Evolutionary conservation across 2,113 vertebrate genomes (phyloP).

Genomic region (Sterrhoptilus dennistouni): DNA sequence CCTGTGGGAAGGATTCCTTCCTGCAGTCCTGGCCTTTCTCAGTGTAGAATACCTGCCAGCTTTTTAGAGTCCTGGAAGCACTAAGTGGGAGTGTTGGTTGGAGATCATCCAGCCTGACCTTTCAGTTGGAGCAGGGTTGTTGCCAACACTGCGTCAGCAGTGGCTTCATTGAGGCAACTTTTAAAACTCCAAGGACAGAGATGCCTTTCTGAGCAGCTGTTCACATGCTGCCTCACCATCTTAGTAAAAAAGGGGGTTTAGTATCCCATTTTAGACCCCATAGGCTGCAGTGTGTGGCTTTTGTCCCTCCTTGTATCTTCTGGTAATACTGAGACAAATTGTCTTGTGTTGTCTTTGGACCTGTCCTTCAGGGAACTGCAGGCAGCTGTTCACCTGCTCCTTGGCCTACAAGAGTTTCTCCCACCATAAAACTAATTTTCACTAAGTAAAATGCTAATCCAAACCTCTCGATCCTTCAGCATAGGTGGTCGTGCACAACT

Average conservation of each 20-base stretch:
- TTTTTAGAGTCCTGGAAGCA: neutral
- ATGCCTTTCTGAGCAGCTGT: neutral
- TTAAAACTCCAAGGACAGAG: neutral
- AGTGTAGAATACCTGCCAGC: neutral
- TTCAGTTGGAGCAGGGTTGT: neutral
- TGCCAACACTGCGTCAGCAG: neutral
- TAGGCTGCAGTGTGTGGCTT: neutral
- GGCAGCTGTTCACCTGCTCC: neutral
- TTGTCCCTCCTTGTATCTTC: neutral
- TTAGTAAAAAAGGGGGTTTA: neutral
- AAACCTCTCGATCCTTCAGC: neutral
- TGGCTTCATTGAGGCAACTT: neutral
- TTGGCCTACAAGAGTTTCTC: neutral
- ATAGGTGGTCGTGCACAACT: rapidly evolving
- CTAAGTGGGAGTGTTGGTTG: neutral
- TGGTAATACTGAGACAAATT: neutral
- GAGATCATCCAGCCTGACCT: neutral
- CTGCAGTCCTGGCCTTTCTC: neutral
- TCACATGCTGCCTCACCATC: neutral
- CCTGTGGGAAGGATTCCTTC: neutral
- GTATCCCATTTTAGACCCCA: neutral
- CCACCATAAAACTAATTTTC: neutral
- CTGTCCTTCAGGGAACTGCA: neutral
- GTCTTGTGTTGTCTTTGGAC: neutral
- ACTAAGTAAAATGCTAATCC: neutral